Evolutionary conservation across 2,113 vertebrate species (phyloP).

Genomic region (sheep (Ovis aries)): ARS-UI_Ramb_v3.0 NC_056073.1:23305501-23306000

Average conservation of each 20-base stretch:
- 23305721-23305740: neutral
- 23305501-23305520: neutral
- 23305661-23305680: neutral
- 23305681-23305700: neutral
- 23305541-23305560: neutral
- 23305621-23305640: neutral
- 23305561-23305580: neutral
- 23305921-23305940: neutral
- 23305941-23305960: neutral
- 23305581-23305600: neutral
- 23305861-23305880: neutral
- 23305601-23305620: neutral
- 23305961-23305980: neutral
- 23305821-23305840: neutral
- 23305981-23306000: neutral
- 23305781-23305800: neutral
- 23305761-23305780: neutral
- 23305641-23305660: neutral
- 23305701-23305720: neutral
- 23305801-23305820: neutral
- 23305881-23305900: neutral
- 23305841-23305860: neutral
- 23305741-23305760: neutral
- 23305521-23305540: neutral
- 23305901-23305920: neutral